These are phyloP conservation scores for Omphaloscelis lunosa DNA, from an alignment of 2,888 invertebrate species.

Conservation along the genomic window DNA sequence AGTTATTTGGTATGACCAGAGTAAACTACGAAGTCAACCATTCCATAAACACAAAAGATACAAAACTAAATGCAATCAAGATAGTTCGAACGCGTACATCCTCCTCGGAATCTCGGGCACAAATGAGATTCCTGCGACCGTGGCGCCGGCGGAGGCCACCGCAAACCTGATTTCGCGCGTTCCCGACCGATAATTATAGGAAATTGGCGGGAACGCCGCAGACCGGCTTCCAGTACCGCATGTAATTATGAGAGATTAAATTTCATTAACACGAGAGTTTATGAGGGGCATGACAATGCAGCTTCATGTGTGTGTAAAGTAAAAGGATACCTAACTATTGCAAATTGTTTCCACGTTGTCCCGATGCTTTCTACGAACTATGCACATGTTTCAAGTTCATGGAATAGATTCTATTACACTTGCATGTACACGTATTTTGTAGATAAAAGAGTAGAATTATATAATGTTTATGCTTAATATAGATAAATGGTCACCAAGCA, in stretches of 20 bases:
- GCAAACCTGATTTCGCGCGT: conserved; percentile 68
- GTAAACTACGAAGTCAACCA: background rate
- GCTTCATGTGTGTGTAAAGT: background rate
- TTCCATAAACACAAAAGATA: conserved; percentile 1
- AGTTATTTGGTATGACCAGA: background rate
- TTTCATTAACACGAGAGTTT: conserved; percentile 49
- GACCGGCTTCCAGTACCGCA: conserved; percentile 43
- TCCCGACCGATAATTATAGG: conserved; percentile 65
- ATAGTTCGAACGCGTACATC: conserved; percentile 26
- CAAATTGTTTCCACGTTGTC: background rate
- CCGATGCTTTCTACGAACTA: background rate
- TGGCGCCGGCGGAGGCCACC: conserved; percentile 60
- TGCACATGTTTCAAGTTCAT: background rate
- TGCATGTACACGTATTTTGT: background rate
- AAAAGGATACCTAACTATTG: background rate
- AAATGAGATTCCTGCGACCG: conserved; percentile 67
- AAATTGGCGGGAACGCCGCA: conserved; percentile 58
- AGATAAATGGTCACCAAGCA: conserved; percentile 1
- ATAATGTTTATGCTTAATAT: background rate
- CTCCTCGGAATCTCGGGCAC: conserved; percentile 49
- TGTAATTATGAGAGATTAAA: conserved; percentile 59
- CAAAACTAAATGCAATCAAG: conserved; percentile 31
- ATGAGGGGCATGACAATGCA: conserved; percentile 25
- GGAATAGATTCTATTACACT: background rate
- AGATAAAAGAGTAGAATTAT: background rate